phyloP scores from a whole-genome alignment of 2,888 invertebrate species.

The Portevinia maculata region DNA sequence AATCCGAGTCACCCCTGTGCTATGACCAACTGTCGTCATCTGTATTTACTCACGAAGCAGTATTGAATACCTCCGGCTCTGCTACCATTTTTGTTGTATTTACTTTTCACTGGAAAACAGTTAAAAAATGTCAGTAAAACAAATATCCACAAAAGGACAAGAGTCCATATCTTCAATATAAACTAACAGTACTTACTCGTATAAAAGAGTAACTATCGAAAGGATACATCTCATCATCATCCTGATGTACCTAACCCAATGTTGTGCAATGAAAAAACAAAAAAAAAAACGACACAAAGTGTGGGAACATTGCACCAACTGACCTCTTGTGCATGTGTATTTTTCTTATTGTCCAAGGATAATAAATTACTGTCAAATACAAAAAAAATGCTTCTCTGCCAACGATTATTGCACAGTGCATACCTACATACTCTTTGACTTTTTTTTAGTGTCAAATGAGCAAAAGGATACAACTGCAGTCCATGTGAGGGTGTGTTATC shows the following conservation, averaged over 20 bases:
- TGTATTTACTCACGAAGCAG: background rate
- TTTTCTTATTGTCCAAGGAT: slow-evolving; percentile 62
- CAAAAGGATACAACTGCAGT: slow-evolving; percentile 50
- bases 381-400: slow-evolving; percentile 20
- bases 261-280: slow-evolving; percentile 48
- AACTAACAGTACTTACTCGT: slow-evolving; percentile 54
- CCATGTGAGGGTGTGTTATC: slow-evolving; percentile 54
- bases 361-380: slow-evolving; percentile 67
- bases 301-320: slow-evolving; percentile 62
- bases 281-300: slow-evolving; percentile 35
- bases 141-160: slow-evolving; percentile 36
- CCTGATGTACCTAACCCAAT: slow-evolving; percentile 47
- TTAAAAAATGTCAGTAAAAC: slow-evolving; percentile 32
- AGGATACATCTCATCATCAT: slow-evolving; percentile 64
- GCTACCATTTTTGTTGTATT: slow-evolving; percentile 21
- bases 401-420: slow-evolving; percentile 45
- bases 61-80: slow-evolving; percentile 8
- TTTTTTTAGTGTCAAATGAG: slow-evolving; percentile 49
- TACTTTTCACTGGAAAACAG: slow-evolving; percentile 29
- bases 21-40: slow-evolving; percentile 32
- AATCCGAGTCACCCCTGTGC: slow-evolving; percentile 28
- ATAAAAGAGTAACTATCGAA: slow-evolving; percentile 39
- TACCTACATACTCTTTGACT: slow-evolving; percentile 2
- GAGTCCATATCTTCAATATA: slow-evolving; percentile 8
- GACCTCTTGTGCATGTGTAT: slow-evolving; percentile 52